Evolutionary conservation across 2,113 vertebrate genomes (phyloP).

Genomic region (Heterocephalus glaber): DNA sequence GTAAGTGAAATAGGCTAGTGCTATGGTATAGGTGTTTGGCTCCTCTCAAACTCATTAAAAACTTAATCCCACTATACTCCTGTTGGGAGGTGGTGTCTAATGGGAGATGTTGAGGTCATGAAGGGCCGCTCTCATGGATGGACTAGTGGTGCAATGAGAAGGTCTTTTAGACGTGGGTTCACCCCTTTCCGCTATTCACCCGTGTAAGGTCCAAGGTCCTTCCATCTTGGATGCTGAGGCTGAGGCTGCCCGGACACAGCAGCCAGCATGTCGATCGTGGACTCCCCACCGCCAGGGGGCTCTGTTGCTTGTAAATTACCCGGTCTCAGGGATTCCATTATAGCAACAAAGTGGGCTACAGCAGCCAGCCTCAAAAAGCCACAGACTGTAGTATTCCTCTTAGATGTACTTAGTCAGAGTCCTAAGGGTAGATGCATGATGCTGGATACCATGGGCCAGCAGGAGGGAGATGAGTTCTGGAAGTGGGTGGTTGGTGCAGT

Average conservation of each 20-base stretch:
- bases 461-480: neutral
- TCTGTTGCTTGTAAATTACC: neutral
- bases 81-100: neutral
- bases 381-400: neutral
- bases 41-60: neutral
- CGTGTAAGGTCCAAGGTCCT: too few species aligned
- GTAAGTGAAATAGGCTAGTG: neutral
- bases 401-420: neutral
- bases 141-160: neutral
- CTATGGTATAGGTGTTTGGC: neutral
- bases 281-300: neutral
- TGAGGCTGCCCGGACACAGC: neutral
- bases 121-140: neutral
- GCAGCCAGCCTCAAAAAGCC: neutral
- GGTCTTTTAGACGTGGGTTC: neutral
- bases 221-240: neutral
- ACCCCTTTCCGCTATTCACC: neutral
- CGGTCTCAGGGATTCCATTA: neutral
- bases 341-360: neutral
- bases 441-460: neutral
- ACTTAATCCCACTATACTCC: neutral
- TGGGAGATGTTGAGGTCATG: neutral
- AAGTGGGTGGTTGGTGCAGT: too few species aligned
- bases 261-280: neutral
- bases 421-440: too few species aligned